Evolutionary conservation across 1,140 invertebrate species (phyloP), one percentile per base, ranked within the genome.

Genomic region (Lepidurus arcticus): DNA sequence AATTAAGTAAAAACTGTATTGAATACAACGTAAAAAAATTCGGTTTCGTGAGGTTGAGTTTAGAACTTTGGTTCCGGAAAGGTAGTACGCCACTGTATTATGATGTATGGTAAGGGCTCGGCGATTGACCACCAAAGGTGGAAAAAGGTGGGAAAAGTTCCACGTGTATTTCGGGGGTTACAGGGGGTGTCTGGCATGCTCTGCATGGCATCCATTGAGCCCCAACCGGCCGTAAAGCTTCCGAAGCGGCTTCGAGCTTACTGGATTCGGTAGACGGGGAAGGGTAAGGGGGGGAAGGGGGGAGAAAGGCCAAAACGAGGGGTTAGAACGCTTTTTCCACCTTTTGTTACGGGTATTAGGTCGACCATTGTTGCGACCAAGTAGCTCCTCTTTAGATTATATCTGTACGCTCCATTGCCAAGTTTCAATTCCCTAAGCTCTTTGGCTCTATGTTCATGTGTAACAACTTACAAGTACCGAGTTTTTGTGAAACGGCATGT

Each of bases 271-370:
- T 65, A 7, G 16, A 4, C 6, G 13, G 6, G 3, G 13, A 65
- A 65, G 13, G 53, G 53, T n/a, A 65, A 65, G 53, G 21, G 53
- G 26, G 26, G 26, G 26, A 3, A 3, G 34, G 53, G 53, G 16
- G 1, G 53, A 65, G 21, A 65, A 65, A 21, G 53, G 16, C 21
- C 16, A 7, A 21, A 65, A n/a, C 53, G 53, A 65, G 53, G 53
- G 53, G 53, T 65, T 65, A 65, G 53, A n/a, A 13, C 53, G 53
- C 53, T 65, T 65, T 65, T 65, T 65, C 53, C 53, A 21, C 53
- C 53, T 65, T 65, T 65, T 65, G 53, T 65, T 65, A 65, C 53
- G 53, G 53, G 53, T 65, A 65, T 65, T 65, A 65, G 21, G n/a
- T 13, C 53, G 10, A 65, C 34, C 53, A 65, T 65, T 65, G 53